Base-by-base conservation (phyloP, 2,113 vertebrate genomes). In the Leuciscus idus region DNA sequence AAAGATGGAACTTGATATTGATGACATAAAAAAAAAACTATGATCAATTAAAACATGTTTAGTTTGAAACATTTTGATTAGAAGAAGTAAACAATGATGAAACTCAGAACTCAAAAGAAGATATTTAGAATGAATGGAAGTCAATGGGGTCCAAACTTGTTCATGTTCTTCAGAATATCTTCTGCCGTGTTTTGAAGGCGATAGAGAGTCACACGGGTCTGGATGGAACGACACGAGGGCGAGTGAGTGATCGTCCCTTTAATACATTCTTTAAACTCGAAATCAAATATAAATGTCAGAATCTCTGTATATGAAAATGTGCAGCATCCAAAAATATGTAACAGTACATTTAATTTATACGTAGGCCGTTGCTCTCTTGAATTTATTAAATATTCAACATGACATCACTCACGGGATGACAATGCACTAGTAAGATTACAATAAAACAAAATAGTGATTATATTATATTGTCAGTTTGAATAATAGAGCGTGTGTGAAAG, bases 401-500 rank as follows among this genome's bases (percentile, higher is more conserved):
- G 13, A 64, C 28, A 81, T 81, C 39, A 81, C 36, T 81, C 79
- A 64, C 39, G 8, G 61, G 59, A 64, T 64, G 59, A 81, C 59
- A 81, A 21, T 28, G 61, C 36, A 64, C 59, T 64, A n/a, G 59
- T 64, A 64, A 81, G 59, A 81, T 81, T 64, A 81, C 59, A 64
- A 81, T 81, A 64, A 81, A 81, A 64, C 79, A 64, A 64, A 81
- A 43, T 64, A 64, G 79, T 48, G 36, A 64, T 81, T 43, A 48
- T 81, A 64, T 81, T 81, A 81, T 64, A 64, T n/a, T 46, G 79
- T 64, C 79, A 48, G 13, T 64, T 28, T 81, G 79, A 81, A 81
- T 81, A 81, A 81, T 81, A 62, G 55, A 80, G 77, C 11, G 48
- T n/a, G 33, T 72, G 68, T 39, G 9, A 72, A 43, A 43, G 68